These are phyloP conservation scores for Agrochola macilenta DNA, from an alignment of 2,888 invertebrate species.

Conservation along the genomic window DNA sequence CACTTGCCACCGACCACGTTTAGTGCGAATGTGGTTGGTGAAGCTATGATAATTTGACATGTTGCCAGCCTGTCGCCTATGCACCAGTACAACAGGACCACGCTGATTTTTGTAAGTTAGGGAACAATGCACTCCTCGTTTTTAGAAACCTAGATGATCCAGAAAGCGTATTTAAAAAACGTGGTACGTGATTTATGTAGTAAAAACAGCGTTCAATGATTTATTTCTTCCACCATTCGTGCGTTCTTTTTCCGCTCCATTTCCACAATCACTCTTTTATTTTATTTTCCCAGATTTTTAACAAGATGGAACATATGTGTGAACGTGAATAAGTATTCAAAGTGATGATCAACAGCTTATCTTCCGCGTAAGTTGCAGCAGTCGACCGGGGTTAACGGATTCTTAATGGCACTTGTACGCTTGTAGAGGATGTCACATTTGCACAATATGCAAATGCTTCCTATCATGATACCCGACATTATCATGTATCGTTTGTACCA, in stretches of 20 bases:
- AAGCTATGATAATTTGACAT: slow-evolving; percentile 43
- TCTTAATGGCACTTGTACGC: slow-evolving; percentile 60
- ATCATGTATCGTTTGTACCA: slow-evolving; percentile 16
- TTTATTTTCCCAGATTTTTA: slow-evolving; percentile 14
- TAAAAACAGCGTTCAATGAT: slow-evolving; percentile 40
- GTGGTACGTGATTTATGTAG: slow-evolving; percentile 25
- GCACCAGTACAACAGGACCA: slow-evolving; percentile 10
- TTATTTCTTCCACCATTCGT: slow-evolving; percentile 34
- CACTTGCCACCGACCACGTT: slow-evolving; percentile 9
- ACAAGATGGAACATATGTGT: slow-evolving; percentile 1
- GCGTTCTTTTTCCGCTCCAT: slow-evolving; percentile 38
- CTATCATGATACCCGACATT: slow-evolving; percentile 26
- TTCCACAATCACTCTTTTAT: slow-evolving; percentile 16
- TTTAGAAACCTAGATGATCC: slow-evolving; percentile 1
- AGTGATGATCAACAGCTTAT: slow-evolving; percentile 50
- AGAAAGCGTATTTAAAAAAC: slow-evolving; percentile 26
- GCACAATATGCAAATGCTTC: slow-evolving; percentile 42
- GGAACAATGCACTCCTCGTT: slow-evolving; percentile 12
- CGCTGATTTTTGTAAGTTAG: neutral
- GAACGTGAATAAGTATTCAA: slow-evolving; percentile 31
- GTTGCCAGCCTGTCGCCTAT: slow-evolving; percentile 31
- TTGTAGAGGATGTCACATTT: slow-evolving; percentile 38
- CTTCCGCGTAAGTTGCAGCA: slow-evolving; percentile 45
- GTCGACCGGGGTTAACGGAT: slow-evolving; percentile 57
- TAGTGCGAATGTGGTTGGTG: slow-evolving; percentile 32